Base-by-base conservation (phyloP, 1,140 invertebrate species). In the Pseudachorutes palmiensis region DNA sequence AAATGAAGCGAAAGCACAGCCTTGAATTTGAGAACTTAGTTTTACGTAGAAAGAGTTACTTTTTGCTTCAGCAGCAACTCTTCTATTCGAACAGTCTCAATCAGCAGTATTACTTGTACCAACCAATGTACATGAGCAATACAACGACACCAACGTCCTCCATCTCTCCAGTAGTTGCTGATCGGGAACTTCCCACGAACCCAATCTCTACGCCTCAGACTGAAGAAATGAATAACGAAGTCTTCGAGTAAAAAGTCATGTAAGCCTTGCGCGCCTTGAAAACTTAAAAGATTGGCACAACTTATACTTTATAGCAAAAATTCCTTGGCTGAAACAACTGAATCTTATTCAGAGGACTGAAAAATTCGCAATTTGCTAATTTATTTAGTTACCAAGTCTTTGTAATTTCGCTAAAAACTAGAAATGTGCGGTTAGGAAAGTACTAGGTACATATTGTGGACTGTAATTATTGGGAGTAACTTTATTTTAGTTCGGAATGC, bases 21-120 rank as follows among this genome's bases (percentile, higher is more conserved):
- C 28, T 66, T 5, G 65, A 66, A 24, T 66, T 33, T 61, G 65
- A 66, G 16, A 55, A 59, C 12, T 66, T 66, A n/a, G 24, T 66
- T 19, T 33, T 59, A 26, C 57, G 65, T 22, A 22, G 65, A 2
- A 66, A 66, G 58, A 58, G 31, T 33, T 55, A 45, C n/a, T 66
- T 14, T 32, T 57, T 9, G 24, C 57, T 22, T 19, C 32, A 26
- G 65, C 65, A n/a, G 57, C 65, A 60, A 26, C 28, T 28, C 16
- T 32, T 45, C 31, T 57, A 14, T 55, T 14, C 51, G 5, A 55
- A 55, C 24, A 14, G 12, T 5, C 24, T 55, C 3, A 55, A 55
- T 24, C 24, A 26, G 9, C 51, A 55, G 51, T 55, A 55, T 24
- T 55, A 55, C 51, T 55, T 55, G 51, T 55, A 55, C 24, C 51